Evolutionary conservation across 1,140 invertebrate species (phyloP).

Genomic region (Rhopalosiphum maidis): DNA sequence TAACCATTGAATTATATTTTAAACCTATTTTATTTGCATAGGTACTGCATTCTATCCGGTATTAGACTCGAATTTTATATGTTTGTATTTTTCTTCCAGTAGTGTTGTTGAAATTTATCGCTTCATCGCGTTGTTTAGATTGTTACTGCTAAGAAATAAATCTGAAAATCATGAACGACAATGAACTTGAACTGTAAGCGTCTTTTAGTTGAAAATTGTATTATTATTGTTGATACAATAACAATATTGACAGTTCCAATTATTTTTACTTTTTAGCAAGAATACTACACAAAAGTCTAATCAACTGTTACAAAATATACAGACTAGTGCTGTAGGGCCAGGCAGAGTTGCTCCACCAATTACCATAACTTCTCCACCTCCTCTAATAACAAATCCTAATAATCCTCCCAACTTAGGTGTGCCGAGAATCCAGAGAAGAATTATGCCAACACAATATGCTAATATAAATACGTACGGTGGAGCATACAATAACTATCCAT

Average conservation of each 20-base stretch:
- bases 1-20: not conserved
- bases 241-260: not conserved
- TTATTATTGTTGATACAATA: not conserved
- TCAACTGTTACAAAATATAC: not conserved
- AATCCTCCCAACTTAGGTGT: not conserved
- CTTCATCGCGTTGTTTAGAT: not conserved
- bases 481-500: not conserved
- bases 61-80: not conserved
- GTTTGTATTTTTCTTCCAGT: not conserved
- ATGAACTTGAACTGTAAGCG: not conserved
- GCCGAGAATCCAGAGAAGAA: not conserved
- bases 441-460: no score
- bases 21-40: not conserved
- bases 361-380: not conserved
- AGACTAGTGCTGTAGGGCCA: not conserved
- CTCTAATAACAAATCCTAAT: no score
- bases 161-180: not conserved
- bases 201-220: not conserved
- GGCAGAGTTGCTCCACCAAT: slow-evolving; percentile 26
- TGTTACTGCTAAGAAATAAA: not conserved
- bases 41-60: not conserved
- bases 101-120: not conserved
- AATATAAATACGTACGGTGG: not conserved
- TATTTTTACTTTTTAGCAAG: not conserved
- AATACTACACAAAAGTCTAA: not conserved